Evolutionary conservation across 2,888 invertebrate genomes (phyloP).

Genomic region (Vannuccia rotundouncinata): DNA sequence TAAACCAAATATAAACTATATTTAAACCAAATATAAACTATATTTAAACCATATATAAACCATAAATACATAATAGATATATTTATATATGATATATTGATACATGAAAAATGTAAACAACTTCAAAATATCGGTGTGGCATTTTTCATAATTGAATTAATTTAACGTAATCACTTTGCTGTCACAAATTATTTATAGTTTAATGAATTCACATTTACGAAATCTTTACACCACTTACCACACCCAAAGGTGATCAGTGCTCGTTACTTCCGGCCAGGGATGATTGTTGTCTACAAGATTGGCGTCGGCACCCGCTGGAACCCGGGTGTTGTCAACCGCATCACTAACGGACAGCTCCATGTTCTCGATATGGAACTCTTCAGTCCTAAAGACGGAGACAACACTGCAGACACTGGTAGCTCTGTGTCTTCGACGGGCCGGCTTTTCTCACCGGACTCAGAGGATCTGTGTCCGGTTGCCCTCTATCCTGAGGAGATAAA

Average conservation of each 20-base stretch:
- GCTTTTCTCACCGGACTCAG: neutral
- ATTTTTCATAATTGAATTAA: too few relatives aligned
- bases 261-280: slow-evolving; percentile 36
- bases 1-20: too few relatives aligned
- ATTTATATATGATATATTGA: too few relatives aligned
- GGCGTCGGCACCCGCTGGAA: slow-evolving; percentile 28
- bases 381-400: neutral
- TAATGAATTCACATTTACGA: too few relatives aligned
- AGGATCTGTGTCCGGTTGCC: neutral
- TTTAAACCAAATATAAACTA: too few relatives aligned
- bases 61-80: too few relatives aligned
- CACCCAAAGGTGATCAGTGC: slow-evolving; percentile 31
- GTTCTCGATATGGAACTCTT: neutral
- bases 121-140: too few relatives aligned
- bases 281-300: slow-evolving; percentile 30
- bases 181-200: too few relatives aligned
- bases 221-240: too few relatives aligned
- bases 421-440: neutral
- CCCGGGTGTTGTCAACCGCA: slow-evolving; percentile 25
- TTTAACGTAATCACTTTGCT: too few relatives aligned
- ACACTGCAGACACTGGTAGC: neutral
- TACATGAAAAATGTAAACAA: too few relatives aligned
- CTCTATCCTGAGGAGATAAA: slow-evolving; percentile 30
- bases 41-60: too few relatives aligned
- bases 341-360: neutral